These are phyloP conservation scores for Hemicentrotus pulcherrimus DNA, from an alignment of 35 echinoderm and acorn worm species.

Conservation along the genomic window DNA sequence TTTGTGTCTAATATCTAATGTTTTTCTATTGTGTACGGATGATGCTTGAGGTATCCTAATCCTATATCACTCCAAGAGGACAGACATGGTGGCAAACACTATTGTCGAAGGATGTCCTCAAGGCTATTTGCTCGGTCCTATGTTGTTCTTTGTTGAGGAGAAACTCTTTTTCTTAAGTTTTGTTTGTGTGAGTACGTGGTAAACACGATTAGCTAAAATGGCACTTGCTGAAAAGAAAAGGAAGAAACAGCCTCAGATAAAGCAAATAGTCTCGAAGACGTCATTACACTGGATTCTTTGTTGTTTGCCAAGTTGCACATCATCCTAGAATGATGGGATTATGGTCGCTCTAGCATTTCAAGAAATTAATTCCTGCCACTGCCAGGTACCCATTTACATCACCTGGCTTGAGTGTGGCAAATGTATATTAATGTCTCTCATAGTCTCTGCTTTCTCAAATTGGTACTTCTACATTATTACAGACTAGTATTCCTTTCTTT, in stretches of 20 bases:
- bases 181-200: not conserved
- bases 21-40: not conserved
- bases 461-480: too few relatives aligned
- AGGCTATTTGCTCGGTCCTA: not conserved
- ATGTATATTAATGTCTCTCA: too few relatives aligned
- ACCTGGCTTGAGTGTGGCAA: too few relatives aligned
- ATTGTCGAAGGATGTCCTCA: not conserved
- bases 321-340: not conserved
- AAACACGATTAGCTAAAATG: not conserved
- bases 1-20: not conserved
- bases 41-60: not conserved
- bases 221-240: not conserved
- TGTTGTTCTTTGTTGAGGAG: not conserved
- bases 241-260: not conserved
- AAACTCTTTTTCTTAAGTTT: not conserved
- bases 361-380: too few relatives aligned
- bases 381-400: too few relatives aligned
- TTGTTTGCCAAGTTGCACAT: not conserved
- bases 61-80: not conserved
- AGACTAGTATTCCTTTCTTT: too few relatives aligned
- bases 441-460: too few relatives aligned
- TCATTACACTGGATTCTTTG: not conserved
- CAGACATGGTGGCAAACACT: not conserved
- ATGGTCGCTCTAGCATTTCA: not conserved
- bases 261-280: not conserved